Evolutionary conservation across 2,113 vertebrate species (phyloP).

Genomic region (Donacobius atricapilla): DNA sequence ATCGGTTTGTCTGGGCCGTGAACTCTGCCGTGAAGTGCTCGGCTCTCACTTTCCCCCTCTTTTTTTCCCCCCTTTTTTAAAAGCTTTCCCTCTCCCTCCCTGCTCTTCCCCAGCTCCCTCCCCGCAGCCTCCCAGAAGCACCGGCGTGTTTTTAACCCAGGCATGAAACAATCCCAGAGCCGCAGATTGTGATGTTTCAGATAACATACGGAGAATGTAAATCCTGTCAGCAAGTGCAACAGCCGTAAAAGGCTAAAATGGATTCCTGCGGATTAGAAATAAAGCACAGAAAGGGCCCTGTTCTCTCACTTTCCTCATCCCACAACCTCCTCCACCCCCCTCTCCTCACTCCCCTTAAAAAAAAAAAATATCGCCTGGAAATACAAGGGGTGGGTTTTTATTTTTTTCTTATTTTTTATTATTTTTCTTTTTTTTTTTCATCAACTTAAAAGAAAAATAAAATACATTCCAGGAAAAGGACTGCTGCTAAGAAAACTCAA

Average conservation of each 20-base stretch:
- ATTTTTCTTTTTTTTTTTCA: constrained; percentile 43
- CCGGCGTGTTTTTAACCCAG: constrained; percentile 60
- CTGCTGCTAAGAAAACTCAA: constrained; percentile 79
- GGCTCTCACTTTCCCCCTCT: not conserved
- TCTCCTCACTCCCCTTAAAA: constrained; percentile 19
- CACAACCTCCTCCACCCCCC: constrained; percentile 42
- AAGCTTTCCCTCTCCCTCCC: not conserved
- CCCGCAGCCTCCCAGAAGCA: constrained; percentile 56
- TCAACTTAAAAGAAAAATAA: constrained; percentile 83
- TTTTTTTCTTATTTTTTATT: not conserved
- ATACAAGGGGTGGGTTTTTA: constrained; percentile 10
- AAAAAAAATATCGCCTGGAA: constrained; percentile 66
- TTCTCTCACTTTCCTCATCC: constrained; percentile 68
- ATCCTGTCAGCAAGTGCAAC: constrained; percentile 76
- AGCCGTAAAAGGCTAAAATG: constrained; percentile 75
- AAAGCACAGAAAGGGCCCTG: constrained; percentile 75
- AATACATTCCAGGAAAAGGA: constrained; percentile 81
- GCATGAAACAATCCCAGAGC: constrained; percentile 48
- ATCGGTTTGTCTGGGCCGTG: constrained; percentile 33
- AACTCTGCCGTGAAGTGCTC: constrained; percentile 19
- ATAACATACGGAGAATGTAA: constrained; percentile 71
- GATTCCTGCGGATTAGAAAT: constrained; percentile 77
- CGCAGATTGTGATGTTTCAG: constrained; percentile 58
- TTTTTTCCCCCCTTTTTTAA: not conserved
- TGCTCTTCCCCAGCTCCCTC: not conserved